phyloP scores from a whole-genome alignment of 1,140 invertebrate species.

The Philopotamus ludificatus region DNA sequence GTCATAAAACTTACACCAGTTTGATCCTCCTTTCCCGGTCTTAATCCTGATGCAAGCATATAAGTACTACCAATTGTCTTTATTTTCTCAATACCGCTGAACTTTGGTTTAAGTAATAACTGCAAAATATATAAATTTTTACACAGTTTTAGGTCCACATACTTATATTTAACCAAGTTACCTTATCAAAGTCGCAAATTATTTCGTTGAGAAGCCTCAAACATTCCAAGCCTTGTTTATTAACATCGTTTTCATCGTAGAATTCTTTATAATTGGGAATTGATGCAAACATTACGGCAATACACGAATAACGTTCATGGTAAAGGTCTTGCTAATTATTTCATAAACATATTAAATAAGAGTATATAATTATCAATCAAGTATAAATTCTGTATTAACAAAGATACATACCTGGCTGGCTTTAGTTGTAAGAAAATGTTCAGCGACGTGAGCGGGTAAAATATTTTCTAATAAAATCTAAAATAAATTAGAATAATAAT shows the following conservation, averaged over 20 bases:
- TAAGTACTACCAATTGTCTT: conserved; percentile 98
- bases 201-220: conserved; percentile 95
- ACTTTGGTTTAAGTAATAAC: conserved; percentile 90
- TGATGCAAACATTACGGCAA: conserved; percentile 97
- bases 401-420: conserved; percentile 59
- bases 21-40: conserved; percentile 80
- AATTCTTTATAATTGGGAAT: conserved; percentile 99
- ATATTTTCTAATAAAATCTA: conserved; percentile 93
- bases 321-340: conserved; percentile 74
- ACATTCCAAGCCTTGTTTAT: conserved; percentile 95
- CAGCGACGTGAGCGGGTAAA: conserved; percentile 91
- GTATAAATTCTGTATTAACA: conserved; percentile 1
- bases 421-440: conserved; percentile 79
- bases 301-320: conserved; percentile 90
- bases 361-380: background rate
- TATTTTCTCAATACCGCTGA: conserved; percentile 96
- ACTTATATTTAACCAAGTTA: conserved; percentile 47
- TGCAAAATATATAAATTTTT: conserved; percentile 44
- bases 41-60: conserved; percentile 93
- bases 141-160: background rate
- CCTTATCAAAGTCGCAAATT: conserved; percentile 98
- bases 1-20: conserved; percentile 59
- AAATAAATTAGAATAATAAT: conserved; percentile 33
- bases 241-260: conserved; percentile 96
- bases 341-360: background rate